A percentile compares a stretch with the other conserved stretches of the same genome.
Evolutionary conservation across 2,113 vertebrate species (phyloP).

Genomic region (Thymallus thymallus): DNA sequence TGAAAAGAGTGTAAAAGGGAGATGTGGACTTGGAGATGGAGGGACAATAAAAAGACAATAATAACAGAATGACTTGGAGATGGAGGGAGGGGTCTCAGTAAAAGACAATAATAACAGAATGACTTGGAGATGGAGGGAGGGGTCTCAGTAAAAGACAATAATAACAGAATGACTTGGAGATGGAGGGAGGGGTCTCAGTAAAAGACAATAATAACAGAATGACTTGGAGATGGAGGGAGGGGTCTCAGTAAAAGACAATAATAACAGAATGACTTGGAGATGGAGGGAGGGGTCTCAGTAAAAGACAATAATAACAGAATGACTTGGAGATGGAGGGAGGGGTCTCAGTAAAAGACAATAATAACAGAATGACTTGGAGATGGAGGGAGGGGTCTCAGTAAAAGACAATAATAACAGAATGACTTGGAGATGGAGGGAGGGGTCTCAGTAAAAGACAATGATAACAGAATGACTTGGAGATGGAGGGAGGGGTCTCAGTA

Average conservation of each 20-base stretch:
- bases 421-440: slow-evolving; percentile 41
- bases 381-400: too few species aligned
- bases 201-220: neutral
- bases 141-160: too few species aligned
- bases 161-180: slow-evolving; percentile 11
- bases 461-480: slow-evolving; percentile 11
- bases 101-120: neutral
- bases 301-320: neutral
- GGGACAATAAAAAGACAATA: slow-evolving; percentile 1
- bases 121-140: slow-evolving; percentile 41
- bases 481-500: too few species aligned
- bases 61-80: neutral
- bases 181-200: too few species aligned
- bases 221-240: slow-evolving; percentile 41
- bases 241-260: too few species aligned
- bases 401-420: neutral
- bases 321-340: slow-evolving; percentile 41
- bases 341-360: too few species aligned
- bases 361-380: slow-evolving; percentile 11
- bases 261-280: slow-evolving; percentile 11
- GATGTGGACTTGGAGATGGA: slow-evolving; percentile 18
- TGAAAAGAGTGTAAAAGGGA: slow-evolving; percentile 36
- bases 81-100: too few species aligned
- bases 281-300: too few species aligned
- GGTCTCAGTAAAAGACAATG: too few species aligned